Evolutionary conservation across 2,113 vertebrate species (phyloP).

Genomic region (Pseudorectes ferrugineus): DNA sequence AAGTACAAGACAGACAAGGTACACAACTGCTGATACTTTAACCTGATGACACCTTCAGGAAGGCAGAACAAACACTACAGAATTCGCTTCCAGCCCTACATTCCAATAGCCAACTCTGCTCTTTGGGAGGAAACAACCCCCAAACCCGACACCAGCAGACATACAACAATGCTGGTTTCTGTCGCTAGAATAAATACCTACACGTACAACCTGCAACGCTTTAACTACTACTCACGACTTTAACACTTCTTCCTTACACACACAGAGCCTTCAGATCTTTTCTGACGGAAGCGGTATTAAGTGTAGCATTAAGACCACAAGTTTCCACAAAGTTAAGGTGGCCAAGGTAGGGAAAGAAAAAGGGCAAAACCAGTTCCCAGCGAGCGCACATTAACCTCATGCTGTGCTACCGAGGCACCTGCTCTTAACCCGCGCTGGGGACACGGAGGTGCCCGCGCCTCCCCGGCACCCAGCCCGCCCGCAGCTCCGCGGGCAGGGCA

Average conservation of each 20-base stretch:
- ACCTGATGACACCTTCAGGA: not conserved
- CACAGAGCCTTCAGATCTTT: no score
- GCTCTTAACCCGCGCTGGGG: not conserved
- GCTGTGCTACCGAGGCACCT: not conserved
- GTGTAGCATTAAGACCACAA: fast-evolving
- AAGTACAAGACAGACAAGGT: not conserved
- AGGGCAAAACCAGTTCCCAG: fast-evolving
- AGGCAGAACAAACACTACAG: not conserved
- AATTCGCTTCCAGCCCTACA: not conserved
- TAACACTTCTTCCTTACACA: not conserved
- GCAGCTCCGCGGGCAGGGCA: not conserved
- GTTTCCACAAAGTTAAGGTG: no score
- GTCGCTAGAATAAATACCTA: not conserved
- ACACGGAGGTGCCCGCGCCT: not conserved
- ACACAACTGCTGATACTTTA: not conserved
- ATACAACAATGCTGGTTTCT: fast-evolving
- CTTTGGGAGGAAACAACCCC: no score
- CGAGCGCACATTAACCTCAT: fast-evolving
- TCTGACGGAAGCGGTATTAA: fast-evolving
- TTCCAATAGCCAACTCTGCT: no score
- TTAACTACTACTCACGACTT: not conserved
- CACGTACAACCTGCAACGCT: fast-evolving
- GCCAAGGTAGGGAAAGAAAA: not conserved
- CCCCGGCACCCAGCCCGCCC: not conserved
- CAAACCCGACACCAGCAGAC: no score